phyloP scores from a whole-genome alignment of 2,113 vertebrate species.

The Laticauda colubrina region DNA sequence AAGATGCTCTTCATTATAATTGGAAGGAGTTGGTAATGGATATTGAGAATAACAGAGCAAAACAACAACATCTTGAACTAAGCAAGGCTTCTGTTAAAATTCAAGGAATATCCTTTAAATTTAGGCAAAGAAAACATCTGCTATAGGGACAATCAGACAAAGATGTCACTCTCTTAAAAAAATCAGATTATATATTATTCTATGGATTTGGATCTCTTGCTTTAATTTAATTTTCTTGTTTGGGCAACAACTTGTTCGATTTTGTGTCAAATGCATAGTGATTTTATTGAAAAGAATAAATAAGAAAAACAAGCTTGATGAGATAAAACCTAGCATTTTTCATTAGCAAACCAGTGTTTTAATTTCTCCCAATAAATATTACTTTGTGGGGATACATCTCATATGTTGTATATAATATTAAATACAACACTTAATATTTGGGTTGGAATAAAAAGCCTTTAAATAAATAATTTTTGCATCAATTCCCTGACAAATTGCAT shows the following conservation, averaged over 20 bases:
- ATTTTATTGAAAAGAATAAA: not conserved
- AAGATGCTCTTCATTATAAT: not conserved
- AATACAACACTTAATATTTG: not conserved
- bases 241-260: not conserved
- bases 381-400: not conserved
- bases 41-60: not conserved
- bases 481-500: not conserved
- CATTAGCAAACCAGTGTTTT: not conserved
- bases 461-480: not conserved
- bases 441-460: not conserved
- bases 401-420: not conserved
- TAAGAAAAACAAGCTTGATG: not conserved
- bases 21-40: not conserved
- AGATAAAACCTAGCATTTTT: not conserved
- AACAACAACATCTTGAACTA: not conserved
- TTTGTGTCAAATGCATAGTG: not conserved
- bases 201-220: not conserved
- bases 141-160: not conserved
- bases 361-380: not conserved
- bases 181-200: not conserved
- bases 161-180: not conserved
- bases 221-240: not conserved
- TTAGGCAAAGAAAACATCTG: not conserved
- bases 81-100: not conserved
- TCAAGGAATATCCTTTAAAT: not conserved